Evolutionary conservation across 1,140 invertebrate genomes (phyloP).

Genomic region (Cherax destructor): DNA sequence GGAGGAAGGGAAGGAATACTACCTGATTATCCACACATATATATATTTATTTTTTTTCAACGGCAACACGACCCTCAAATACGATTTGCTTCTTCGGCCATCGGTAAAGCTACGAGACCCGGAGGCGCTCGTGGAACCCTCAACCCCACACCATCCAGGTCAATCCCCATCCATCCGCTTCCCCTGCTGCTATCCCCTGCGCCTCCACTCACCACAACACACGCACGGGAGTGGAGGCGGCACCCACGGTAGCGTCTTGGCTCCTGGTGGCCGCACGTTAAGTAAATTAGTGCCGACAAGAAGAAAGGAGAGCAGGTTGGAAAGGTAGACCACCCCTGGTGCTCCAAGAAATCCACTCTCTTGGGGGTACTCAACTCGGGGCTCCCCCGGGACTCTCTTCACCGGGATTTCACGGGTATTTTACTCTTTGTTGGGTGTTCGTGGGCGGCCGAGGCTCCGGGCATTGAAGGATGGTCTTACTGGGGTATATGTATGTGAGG

Average conservation of each 20-base stretch:
- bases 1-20: background rate
- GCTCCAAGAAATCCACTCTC: conserved; percentile 10
- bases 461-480: conserved; percentile 24
- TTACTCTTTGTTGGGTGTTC: conserved; percentile 54
- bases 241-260: conserved; percentile 57
- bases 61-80: too few species aligned
- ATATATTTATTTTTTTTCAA: background rate
- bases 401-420: conserved; percentile 63
- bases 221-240: background rate
- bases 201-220: background rate
- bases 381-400: conserved; percentile 16
- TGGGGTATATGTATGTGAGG: background rate
- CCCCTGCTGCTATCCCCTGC: background rate
- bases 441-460: conserved; percentile 29
- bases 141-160: background rate
- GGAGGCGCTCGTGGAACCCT: background rate
- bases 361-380: conserved; percentile 58
- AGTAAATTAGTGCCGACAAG: conserved; percentile 67
- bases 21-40: background rate
- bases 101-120: background rate
- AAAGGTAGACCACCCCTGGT: conserved; percentile 47
- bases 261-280: conserved; percentile 63
- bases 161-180: too few species aligned
- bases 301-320: conserved; percentile 59
- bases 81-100: too few species aligned